A percentile compares a stretch with the other conserved stretches of the same genome.
Evolutionary conservation across 1,140 invertebrate species (phyloP).

Genomic region (Drosophila miranda): DNA sequence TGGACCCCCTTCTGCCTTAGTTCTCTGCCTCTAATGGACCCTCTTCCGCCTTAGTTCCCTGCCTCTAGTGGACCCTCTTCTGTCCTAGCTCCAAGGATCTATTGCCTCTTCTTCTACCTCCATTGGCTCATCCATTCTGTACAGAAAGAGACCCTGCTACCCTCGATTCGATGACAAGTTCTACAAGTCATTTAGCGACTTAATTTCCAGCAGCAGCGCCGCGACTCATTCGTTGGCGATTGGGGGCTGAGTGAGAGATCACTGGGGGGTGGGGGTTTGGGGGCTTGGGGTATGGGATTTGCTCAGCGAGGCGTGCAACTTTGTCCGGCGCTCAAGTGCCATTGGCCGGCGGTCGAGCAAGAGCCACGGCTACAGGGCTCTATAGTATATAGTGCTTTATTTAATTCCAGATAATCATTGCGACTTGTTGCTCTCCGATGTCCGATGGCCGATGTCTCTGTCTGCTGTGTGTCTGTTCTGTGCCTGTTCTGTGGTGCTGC

Average conservation of each 20-base stretch:
- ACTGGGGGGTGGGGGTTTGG: background rate
- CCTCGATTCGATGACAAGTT: constrained; percentile 55
- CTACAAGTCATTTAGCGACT: constrained; percentile 82
- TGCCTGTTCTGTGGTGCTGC: constrained; percentile 23
- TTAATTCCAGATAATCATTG: constrained; percentile 80
- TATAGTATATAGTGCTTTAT: constrained; percentile 63
- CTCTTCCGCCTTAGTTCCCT: too few species aligned
- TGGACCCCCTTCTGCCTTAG: too few species aligned
- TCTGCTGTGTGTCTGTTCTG: constrained; percentile 35
- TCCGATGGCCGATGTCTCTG: constrained; percentile 18
- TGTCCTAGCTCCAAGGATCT: too few species aligned
- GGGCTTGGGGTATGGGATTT: constrained; percentile 28
- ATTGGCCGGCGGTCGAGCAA: constrained; percentile 48
- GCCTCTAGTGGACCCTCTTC: too few species aligned
- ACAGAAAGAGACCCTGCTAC: constrained; percentile 17
- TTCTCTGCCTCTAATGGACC: too few species aligned
- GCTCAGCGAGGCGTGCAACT: constrained; percentile 81
- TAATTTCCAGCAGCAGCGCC: constrained; percentile 71
- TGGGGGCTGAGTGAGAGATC: background rate
- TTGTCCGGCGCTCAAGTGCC: constrained; percentile 67
- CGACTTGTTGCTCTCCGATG: constrained; percentile 65
- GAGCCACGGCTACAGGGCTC: background rate
- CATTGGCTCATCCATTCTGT: too few species aligned
- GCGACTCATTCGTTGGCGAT: constrained; percentile 12
- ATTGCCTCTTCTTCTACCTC: too few species aligned